These are phyloP conservation scores for Aleiodes leptofemur DNA, from an alignment of 2,888 invertebrate species.

Conservation along the genomic window DNA sequence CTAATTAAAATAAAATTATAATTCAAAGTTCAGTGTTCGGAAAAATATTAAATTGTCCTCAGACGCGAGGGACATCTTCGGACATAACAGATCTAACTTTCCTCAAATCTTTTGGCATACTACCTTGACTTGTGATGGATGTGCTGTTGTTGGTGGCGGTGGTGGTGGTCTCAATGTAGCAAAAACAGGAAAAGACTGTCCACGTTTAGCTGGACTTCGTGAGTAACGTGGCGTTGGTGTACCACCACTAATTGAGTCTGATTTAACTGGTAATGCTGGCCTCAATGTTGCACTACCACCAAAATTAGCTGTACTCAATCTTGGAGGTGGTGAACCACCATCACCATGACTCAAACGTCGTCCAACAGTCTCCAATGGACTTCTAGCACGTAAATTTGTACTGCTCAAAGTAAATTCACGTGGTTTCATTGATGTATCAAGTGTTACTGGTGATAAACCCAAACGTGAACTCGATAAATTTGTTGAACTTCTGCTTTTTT, in stretches of 20 bases:
- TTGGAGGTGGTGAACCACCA: conserved; percentile 70
- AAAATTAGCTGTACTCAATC: conserved; percentile 65
- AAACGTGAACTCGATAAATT: conserved; percentile 69
- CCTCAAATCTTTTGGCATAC: too few relatives aligned
- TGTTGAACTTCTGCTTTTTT: conserved; percentile 70
- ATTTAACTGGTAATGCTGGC: conserved; percentile 63
- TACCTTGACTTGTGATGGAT: conserved; percentile 42
- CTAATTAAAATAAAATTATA: too few relatives aligned
- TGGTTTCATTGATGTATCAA: conserved; percentile 69
- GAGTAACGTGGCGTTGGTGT: conserved; percentile 67
- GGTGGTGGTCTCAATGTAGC: conserved; percentile 69
- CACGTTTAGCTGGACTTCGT: conserved; percentile 71
- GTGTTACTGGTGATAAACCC: conserved; percentile 66
- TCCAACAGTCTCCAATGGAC: conserved; percentile 72
- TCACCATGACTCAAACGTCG: conserved; percentile 72
- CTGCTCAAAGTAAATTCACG: conserved; percentile 72
- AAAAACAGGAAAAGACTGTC: conserved; percentile 73
- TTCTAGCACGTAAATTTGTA: conserved; percentile 71
- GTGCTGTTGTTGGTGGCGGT: conserved; percentile 52
- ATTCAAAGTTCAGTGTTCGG: too few relatives aligned
- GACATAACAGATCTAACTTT: too few relatives aligned
- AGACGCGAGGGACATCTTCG: too few relatives aligned
- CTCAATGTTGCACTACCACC: conserved; percentile 70
- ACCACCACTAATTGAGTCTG: conserved; percentile 63
- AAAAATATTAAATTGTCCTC: too few relatives aligned